Conservation (phyloP, 2,888 invertebrate species). For the Nasonovia ribisnigri region DNA sequence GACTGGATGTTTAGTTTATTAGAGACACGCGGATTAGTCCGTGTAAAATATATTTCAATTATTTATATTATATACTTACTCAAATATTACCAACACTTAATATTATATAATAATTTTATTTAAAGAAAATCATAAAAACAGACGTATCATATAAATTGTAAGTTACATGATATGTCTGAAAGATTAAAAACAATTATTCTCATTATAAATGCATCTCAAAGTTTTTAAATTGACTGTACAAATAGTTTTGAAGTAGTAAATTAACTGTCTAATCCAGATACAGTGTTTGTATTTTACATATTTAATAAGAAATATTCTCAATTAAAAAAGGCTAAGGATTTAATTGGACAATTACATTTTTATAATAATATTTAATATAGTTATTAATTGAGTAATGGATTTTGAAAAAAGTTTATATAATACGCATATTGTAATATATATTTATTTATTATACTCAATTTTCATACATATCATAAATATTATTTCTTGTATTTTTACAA, state of each 20-base stretch:
- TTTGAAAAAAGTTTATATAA: not conserved
- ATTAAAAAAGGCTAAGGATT: conserved; percentile 11
- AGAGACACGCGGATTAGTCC: too few relatives aligned
- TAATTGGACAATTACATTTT: not conserved
- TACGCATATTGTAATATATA: not conserved
- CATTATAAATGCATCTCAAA: not conserved
- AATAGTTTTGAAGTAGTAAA: conserved; percentile 35
- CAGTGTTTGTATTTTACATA: conserved; percentile 56
- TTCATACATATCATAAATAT: not conserved
- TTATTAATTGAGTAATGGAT: not conserved
- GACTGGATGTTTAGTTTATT: too few relatives aligned
- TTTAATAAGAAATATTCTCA: conserved; percentile 39
- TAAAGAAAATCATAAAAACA: too few relatives aligned
- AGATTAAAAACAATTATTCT: not conserved
- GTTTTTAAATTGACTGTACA: conserved; percentile 4
- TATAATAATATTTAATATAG: not conserved
- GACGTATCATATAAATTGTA: too few relatives aligned
- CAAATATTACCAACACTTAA: too few relatives aligned
- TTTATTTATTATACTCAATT: too few relatives aligned
- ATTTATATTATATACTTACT: too few relatives aligned
- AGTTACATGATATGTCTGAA: too few relatives aligned
- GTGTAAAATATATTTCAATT: conserved; percentile 72
- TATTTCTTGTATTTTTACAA: conserved; percentile 11
- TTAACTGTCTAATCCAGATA: conserved; percentile 40
- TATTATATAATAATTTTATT: not conserved